phyloP scores from a whole-genome alignment of 2,113 vertebrate genomes.

The Ia io region DNA sequence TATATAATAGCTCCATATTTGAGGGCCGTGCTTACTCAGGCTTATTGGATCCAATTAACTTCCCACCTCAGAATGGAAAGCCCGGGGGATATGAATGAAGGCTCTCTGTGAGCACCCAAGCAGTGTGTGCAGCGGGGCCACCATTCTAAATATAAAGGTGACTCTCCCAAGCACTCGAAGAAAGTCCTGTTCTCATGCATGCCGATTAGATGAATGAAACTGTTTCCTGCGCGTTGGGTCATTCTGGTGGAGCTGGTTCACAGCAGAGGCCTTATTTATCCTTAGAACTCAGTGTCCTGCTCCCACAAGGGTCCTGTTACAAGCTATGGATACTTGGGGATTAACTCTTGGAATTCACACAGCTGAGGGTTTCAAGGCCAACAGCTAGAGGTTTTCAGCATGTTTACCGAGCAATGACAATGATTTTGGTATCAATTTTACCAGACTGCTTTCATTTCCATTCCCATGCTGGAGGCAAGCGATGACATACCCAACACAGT shows the following conservation, averaged over 20 bases:
- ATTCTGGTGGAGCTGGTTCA: background rate
- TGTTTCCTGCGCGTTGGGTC: background rate
- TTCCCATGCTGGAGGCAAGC: background rate
- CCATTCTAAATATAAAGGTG: accelerated
- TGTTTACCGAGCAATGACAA: background rate
- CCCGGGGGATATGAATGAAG: accelerated
- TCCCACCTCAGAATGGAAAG: background rate
- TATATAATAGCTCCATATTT: accelerated
- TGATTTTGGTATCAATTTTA: background rate
- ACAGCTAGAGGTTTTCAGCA: background rate
- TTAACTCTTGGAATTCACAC: conserved; percentile 9
- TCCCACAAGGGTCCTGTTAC: conserved; percentile 51
- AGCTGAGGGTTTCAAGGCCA: background rate
- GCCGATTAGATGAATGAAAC: background rate
- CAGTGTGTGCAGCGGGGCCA: background rate
- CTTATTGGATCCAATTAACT: background rate
- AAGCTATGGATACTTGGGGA: background rate
- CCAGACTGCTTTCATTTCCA: background rate
- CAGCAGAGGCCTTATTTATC: background rate
- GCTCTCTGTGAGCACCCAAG: accelerated
- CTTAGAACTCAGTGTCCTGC: background rate
- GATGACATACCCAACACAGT: background rate
- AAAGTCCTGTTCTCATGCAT: background rate
- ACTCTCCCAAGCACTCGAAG: background rate
- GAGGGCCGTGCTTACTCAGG: background rate